Evolutionary conservation across 2,113 vertebrate species (phyloP).

Genomic region (Paramormyrops kingsleyae): DNA sequence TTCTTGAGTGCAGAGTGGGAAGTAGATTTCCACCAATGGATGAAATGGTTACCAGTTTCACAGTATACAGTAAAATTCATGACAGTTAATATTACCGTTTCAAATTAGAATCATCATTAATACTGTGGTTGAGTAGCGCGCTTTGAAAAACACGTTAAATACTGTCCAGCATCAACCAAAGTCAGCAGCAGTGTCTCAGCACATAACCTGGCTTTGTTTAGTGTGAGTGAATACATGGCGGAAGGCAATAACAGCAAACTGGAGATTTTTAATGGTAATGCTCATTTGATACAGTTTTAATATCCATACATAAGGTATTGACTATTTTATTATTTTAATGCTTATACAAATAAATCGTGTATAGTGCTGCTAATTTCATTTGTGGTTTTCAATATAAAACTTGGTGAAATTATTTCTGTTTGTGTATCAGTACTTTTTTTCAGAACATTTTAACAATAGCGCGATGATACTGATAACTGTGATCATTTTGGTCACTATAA

Average conservation of each 20-base stretch:
- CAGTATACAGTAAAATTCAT: not conserved
- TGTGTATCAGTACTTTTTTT: not conserved
- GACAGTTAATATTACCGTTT: not conserved
- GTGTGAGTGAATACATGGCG: not conserved
- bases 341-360: not conserved
- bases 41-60: not conserved
- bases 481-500: not conserved
- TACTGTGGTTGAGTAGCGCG: not conserved
- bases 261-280: not conserved
- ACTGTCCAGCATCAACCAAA: not conserved
- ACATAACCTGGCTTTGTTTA: not conserved
- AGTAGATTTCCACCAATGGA: not conserved
- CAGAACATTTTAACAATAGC: not conserved
- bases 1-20: not conserved
- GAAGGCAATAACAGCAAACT: not conserved
- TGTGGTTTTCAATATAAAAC: not conserved
- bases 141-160: not conserved
- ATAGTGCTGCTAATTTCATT: not conserved
- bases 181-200: not conserved
- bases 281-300: not conserved
- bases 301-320: not conserved
- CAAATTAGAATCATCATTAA: not conserved
- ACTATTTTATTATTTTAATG: not conserved
- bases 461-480: not conserved
- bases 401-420: not conserved